Conservation (phyloP, 1,140 invertebrate species). For the Heliothis virescens region DNA sequence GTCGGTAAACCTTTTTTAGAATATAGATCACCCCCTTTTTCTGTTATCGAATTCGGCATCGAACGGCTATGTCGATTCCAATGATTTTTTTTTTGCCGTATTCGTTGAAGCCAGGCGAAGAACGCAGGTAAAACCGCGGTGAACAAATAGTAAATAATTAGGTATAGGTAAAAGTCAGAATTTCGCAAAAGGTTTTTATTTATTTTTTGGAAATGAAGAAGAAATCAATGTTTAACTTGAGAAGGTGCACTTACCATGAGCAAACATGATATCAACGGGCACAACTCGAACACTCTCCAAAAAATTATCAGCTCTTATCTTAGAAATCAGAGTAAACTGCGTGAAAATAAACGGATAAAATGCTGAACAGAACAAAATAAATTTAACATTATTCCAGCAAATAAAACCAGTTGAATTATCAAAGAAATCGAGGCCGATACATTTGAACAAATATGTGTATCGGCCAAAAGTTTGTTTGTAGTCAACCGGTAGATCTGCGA, state of each 20-base stretch:
- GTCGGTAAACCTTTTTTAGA: neutral
- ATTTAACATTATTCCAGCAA: neutral
- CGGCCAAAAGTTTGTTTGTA: constrained; percentile 27
- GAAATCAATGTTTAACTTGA: too few relatives aligned
- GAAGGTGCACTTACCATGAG: constrained; percentile 16
- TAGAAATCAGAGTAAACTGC: constrained; percentile 29
- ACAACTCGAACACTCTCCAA: constrained; percentile 21
- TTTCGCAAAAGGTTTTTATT: too few relatives aligned
- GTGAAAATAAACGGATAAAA: constrained; percentile 18
- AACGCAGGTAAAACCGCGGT: too few relatives aligned
- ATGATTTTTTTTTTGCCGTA: too few relatives aligned
- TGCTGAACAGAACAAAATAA: neutral
- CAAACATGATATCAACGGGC: constrained; percentile 19
- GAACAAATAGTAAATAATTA: too few relatives aligned
- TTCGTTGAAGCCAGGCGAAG: too few relatives aligned
- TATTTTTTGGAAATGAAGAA: too few relatives aligned
- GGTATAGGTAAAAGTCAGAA: too few relatives aligned
- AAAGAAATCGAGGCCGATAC: constrained; percentile 37
- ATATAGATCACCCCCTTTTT: too few relatives aligned
- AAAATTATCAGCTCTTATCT: constrained; percentile 31
- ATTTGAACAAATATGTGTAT: neutral
- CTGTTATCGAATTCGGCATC: too few relatives aligned
- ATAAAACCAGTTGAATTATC: neutral
- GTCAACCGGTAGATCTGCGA: neutral
- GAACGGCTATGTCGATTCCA: too few relatives aligned